A percentile compares a stretch with the other conserved stretches of the same genome.
phyloP scores from a whole-genome alignment of 2,113 vertebrate genomes.

The Mirza zaza region DNA sequence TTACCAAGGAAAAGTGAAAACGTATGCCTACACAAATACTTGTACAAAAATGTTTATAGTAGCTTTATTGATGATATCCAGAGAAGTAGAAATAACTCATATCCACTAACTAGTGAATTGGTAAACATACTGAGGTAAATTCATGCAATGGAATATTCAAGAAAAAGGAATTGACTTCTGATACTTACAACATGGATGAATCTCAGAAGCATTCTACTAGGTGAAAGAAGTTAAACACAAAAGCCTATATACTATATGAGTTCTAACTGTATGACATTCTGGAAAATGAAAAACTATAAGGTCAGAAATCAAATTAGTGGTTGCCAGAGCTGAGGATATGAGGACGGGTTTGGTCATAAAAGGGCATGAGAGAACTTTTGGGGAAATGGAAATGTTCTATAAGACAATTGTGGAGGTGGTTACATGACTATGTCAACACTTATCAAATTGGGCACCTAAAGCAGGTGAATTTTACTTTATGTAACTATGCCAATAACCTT shows the following conservation, averaged over 20 bases:
- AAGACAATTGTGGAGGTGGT: neutral
- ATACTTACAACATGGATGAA: neutral
- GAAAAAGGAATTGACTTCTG: neutral
- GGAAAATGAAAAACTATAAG: neutral
- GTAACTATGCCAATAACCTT: neutral
- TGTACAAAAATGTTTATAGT: neutral
- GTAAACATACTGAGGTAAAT: neutral
- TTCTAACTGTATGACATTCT: neutral
- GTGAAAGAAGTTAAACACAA: neutral
- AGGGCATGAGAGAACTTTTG: accelerated
- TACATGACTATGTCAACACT: neutral
- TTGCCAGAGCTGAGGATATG: neutral
- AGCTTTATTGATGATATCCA: neutral
- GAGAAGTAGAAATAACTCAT: neutral
- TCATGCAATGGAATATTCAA: neutral
- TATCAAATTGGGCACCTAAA: neutral
- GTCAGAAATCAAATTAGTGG: neutral
- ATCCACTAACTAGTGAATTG: neutral
- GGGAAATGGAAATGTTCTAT: neutral
- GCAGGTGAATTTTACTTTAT: neutral
- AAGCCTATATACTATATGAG: neutral
- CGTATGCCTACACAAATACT: neutral
- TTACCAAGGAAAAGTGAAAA: neutral
- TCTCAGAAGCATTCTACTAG: neutral
- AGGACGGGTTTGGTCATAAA: neutral